Evolutionary conservation across 2,797 vertebrate species (phyloP), one percentile per base, ranked within the genome.

Genomic region (Paedocypris micromegethes): DNA sequence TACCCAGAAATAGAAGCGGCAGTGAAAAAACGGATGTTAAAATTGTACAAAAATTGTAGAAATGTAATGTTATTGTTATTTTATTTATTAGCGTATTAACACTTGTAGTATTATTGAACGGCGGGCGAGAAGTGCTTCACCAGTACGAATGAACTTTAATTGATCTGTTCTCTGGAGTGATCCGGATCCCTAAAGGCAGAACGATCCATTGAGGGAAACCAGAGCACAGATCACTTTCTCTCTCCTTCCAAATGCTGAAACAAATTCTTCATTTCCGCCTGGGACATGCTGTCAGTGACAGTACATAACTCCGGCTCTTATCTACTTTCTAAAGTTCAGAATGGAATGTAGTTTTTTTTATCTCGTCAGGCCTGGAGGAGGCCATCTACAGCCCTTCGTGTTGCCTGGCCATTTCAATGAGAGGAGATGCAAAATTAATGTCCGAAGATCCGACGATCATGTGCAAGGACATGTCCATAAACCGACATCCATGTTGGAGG

Each of bases 101-200:
- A 59, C n/a, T n/a, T n/a, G 47, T 41, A 37, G 57, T 38, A 43
- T 8, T 3, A 46, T 23, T 68, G 63, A 78, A 72, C 45, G 58
- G 53, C 41, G n/a, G 51, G 72, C 73, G 75, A 78, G 76, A 80
- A 75, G 82, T 80, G 82, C 79, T 73, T 67, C 59, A 60, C 55
- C 72, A 55, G 70, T 64, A 72, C 49, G 5, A 72, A 80, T 78
- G 41, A 62, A 76, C 78, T 84, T 67, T 78, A 77, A 86, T 85
- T 83, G 86, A 89, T 83, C 81, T 70, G 74, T 77, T 60, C 64
- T 48, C 66, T 62, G 5, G 70, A 82, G 80, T 66, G 55, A 75
- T 66, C 75, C 40, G 47, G 68, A 4, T 58, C 62, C 72, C 64
- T 64, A 78, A 23, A 80, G 82, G 70, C 56, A 73, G 64, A 81